These are phyloP conservation scores for Syrmaticus mikado DNA, from an alignment of 2,113 vertebrate genomes.

Conservation along the genomic window DNA sequence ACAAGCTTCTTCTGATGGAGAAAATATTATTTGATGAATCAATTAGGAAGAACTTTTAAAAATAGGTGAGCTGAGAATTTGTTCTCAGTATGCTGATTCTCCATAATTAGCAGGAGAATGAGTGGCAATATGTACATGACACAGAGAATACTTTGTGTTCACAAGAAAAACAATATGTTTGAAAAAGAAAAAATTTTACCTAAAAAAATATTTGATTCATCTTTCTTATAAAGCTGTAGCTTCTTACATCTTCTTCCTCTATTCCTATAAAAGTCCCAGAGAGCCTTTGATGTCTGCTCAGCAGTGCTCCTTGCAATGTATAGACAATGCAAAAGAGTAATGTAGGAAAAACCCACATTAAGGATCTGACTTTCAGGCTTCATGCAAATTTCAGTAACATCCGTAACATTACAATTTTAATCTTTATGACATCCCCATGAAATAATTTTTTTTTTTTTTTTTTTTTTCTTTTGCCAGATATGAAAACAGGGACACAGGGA, in stretches of 20 bases:
- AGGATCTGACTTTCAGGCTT: neutral
- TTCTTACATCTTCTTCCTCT: neutral
- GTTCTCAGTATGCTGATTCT: accelerated
- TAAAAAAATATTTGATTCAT: neutral
- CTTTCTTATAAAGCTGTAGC: neutral
- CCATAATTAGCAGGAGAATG: neutral
- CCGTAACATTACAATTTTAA: neutral
- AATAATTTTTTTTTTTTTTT: neutral
- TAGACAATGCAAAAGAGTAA: neutral
- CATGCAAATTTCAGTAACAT: neutral
- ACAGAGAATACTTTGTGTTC: neutral
- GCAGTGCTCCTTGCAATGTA: neutral
- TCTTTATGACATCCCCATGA: neutral
- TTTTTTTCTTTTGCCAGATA: neutral
- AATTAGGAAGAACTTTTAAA: neutral
- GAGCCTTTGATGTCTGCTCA: neutral
- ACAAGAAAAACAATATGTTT: neutral
- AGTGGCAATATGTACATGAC: neutral
- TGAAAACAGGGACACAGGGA: neutral
- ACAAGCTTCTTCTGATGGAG: neutral
- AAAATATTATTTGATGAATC: neutral
- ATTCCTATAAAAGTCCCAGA: neutral
- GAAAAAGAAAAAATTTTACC: neutral
- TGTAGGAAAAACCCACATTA: neutral
- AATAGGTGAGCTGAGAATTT: neutral